A percentile compares a stretch with the other conserved stretches of the same genome.
Conservation (phyloP, 2,113 vertebrate species). For the Hydropotes inermis region DNA sequence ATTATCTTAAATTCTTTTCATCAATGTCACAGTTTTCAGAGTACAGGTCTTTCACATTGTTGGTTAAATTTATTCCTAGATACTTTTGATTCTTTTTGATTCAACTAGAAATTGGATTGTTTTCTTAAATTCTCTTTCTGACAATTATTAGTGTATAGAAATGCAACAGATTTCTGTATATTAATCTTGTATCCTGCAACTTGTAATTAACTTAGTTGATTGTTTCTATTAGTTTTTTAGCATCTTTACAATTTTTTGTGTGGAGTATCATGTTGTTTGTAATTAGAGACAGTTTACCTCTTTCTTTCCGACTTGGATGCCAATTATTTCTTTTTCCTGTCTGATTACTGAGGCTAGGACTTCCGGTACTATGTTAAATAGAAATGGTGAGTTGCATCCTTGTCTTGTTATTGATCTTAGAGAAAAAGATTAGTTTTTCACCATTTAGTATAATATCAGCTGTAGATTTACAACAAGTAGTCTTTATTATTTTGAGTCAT, state of each 20-base stretch:
- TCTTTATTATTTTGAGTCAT: not conserved
- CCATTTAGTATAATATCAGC: not conserved
- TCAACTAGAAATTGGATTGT: no score
- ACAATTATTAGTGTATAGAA: no score
- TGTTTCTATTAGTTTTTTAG: not conserved
- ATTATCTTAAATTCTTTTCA: no score
- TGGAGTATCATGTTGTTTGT: not conserved
- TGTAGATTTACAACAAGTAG: not conserved
- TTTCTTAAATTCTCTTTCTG: no score
- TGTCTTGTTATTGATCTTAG: not conserved
- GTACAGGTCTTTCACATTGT: no score
- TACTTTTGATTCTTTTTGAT: no score
- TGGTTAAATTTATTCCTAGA: no score
- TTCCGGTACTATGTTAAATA: not conserved
- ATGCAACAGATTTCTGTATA: no score
- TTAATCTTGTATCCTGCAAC: no score
- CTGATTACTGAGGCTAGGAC: not conserved
- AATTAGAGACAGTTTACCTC: not conserved
- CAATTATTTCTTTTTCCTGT: not conserved
- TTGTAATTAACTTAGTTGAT: no score
- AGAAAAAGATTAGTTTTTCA: not conserved
- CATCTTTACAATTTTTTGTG: not conserved
- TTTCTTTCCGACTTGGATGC: not conserved
- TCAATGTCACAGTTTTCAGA: no score
- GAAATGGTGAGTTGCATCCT: not conserved